Evolutionary conservation across 2,797 vertebrate genomes (phyloP), one percentile per base, ranked within the genome.

Genomic region (Ptychobarbus kaznakovi): DNA sequence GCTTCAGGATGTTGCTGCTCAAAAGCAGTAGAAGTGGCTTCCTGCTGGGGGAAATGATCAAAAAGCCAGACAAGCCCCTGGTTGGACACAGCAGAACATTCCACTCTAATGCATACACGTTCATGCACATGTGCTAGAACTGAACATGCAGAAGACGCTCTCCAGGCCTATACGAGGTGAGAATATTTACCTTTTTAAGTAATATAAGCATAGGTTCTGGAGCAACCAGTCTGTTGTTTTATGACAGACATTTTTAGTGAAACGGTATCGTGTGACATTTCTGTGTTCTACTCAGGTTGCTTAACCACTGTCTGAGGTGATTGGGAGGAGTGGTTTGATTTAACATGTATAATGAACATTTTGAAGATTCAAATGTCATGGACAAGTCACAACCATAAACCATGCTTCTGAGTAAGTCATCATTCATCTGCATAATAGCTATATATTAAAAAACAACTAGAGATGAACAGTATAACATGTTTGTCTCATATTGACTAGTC

Each of bases 1-100:
- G 89, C 88, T 86, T 92, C 94, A 96, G 95, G 95, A 95, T 94
- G 94, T 96, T 92, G 80, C 93, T 90, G 82, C 94, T 95, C 94
- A 93, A 95, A 95, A 90, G 91, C 88, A 90, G 90, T 93, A 94
- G 91, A 94, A 93, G 93, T 93, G 91, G 91, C 88, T 95, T 95
- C 95, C 94, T 95, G 94, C 88, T 90, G 92, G 53, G 94, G 95
- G 94, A 96, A 95, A 91, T 90, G 91, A 94, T 94, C 91, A 92
- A 91, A 93, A 93, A 93, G 90, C 58, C 90, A 91, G 93, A 93
- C 93, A 84, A 94, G 93, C 91, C 90, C 89, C 22, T 74, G 10
- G 75, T 56, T 58, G 69, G 32, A 79, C 78, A 68, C 53, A 3
- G 81, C 75, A 84, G 32, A 42, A 86, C 51, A 35, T 18, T 73